These are phyloP conservation scores for Girardinichthys multiradiatus DNA, from an alignment of 2,113 vertebrate genomes.

Conservation along the genomic window DNA sequence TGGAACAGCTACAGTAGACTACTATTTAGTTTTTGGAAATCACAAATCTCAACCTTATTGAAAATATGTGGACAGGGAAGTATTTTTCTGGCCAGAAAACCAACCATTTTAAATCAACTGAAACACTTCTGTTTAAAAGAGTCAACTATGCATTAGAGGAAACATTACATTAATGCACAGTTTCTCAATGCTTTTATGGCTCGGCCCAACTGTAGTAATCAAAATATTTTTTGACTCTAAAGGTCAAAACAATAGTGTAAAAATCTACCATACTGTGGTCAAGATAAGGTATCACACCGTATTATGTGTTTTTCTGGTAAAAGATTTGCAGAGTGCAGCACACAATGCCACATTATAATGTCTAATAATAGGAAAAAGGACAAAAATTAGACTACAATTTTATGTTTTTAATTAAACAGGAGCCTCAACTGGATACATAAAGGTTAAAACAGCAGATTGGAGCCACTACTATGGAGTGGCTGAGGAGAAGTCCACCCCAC, in stretches of 20 bases:
- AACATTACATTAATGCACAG: too few species aligned
- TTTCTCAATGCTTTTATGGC: too few species aligned
- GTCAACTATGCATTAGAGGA: too few species aligned
- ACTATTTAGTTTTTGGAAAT: too few species aligned
- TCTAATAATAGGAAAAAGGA: background rate
- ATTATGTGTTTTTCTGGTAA: background rate
- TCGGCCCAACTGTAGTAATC: too few species aligned
- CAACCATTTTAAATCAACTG: too few species aligned
- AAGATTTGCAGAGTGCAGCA: background rate
- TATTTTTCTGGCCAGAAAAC: too few species aligned
- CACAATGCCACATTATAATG: background rate
- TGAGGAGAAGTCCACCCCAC: background rate
- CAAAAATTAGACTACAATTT: background rate
- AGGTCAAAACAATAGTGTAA: background rate
- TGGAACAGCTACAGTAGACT: too few species aligned
- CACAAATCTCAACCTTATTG: too few species aligned
- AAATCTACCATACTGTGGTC: background rate
- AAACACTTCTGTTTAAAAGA: too few species aligned
- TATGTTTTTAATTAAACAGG: background rate
- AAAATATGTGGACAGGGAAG: too few species aligned
- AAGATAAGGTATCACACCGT: background rate
- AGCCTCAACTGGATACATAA: constrained; percentile 11
- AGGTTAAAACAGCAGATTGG: constrained; percentile 13
- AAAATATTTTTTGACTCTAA: background rate
- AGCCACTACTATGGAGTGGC: background rate